Evolutionary conservation across 2,113 vertebrate species (phyloP).

Genomic region (Paramormyrops kingsleyae): DNA sequence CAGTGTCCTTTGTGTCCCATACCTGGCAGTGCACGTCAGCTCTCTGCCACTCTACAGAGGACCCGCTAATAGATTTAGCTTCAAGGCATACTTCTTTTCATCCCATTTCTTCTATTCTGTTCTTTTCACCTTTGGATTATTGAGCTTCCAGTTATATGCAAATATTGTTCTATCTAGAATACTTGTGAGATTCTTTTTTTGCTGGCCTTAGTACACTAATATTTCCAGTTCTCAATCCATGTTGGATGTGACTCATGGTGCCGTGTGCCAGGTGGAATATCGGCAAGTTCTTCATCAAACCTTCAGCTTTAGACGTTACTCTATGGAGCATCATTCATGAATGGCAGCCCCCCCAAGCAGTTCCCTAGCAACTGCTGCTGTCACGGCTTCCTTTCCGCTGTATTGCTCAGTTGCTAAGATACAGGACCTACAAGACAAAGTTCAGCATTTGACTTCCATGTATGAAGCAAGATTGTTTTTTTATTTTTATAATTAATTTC

Average conservation of each 20-base stretch:
- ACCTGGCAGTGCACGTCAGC: conserved; percentile 57
- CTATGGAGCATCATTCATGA: conserved; percentile 57
- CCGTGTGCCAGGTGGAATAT: conserved; percentile 48
- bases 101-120: conserved; percentile 53
- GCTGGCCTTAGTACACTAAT: conserved; percentile 58
- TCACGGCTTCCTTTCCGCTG: conserved; percentile 53
- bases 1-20: conserved; percentile 65
- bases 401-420: conserved; percentile 68
- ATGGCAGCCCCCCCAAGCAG: conserved; percentile 63
- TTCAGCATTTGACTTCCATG: conserved; percentile 49
- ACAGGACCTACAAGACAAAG: conserved; percentile 57
- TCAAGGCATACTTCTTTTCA: conserved; percentile 64
- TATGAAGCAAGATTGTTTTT: conserved; percentile 31
- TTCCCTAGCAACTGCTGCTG: conserved; percentile 72
- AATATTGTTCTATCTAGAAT: conserved; percentile 55
- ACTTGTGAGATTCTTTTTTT: conserved; percentile 37
- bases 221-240: conserved; percentile 51
- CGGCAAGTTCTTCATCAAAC: conserved; percentile 57
- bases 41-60: conserved; percentile 47
- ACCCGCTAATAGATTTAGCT: conserved; percentile 70
- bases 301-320: conserved; percentile 64
- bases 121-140: conserved; percentile 67
- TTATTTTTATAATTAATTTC: neutral
- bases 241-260: conserved; percentile 59
- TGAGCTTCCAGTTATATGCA: conserved; percentile 65